Evolutionary conservation across 2,797 vertebrate genomes (phyloP).

Genomic region (Numenius phaeopus): DNA sequence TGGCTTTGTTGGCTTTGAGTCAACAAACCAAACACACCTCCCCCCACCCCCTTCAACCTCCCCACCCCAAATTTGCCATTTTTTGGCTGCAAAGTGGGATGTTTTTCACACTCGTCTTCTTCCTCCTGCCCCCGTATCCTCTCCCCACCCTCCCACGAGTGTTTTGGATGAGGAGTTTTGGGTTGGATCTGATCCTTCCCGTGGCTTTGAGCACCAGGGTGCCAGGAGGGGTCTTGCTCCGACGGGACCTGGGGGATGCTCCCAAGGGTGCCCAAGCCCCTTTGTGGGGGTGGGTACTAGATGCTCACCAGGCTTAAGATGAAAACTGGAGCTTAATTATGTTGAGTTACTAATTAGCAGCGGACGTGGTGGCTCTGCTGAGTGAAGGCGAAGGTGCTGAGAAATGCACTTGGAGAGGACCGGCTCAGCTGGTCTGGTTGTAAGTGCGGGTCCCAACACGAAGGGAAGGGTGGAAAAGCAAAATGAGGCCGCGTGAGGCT

Average conservation of each 20-base stretch:
- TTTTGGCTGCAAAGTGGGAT: not conserved
- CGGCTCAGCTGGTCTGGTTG: not conserved
- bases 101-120: not conserved
- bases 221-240: fast-evolving
- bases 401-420: not conserved
- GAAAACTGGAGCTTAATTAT: not conserved
- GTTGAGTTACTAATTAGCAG: not conserved
- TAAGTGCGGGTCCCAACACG: not conserved
- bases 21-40: not conserved
- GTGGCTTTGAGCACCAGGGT: fast-evolving
- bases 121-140: not conserved
- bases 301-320: not conserved
- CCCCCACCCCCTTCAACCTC: not conserved
- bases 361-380: fast-evolving
- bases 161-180: not conserved
- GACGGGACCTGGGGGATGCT: fast-evolving
- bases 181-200: not conserved
- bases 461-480: not conserved
- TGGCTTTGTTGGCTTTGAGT: not conserved
- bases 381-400: not conserved
- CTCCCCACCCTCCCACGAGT: not conserved
- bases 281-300: not conserved
- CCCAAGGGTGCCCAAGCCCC: not conserved
- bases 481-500: not conserved
- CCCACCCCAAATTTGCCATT: not conserved